These are phyloP conservation scores for Carcinoscorpius rotundicauda DNA, from an alignment of 1,140 invertebrate species.

Conservation along the genomic window DNA sequence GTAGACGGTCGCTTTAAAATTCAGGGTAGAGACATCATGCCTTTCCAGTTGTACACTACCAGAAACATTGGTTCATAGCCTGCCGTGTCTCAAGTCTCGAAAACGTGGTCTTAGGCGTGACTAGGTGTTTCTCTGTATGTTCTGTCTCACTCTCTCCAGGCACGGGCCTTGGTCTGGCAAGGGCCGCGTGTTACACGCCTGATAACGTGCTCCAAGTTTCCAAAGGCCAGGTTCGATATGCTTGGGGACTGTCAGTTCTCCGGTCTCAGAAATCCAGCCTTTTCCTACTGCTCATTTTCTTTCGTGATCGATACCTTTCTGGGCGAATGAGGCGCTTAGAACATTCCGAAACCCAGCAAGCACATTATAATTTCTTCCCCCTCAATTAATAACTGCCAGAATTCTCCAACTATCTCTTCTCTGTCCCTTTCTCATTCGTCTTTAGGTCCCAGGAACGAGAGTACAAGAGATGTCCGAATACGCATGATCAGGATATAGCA, in stretches of 20 bases:
- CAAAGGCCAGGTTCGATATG: constrained; percentile 2
- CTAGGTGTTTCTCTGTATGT: too few species aligned
- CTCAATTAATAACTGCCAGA: constrained; percentile 21
- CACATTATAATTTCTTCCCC: constrained; percentile 22
- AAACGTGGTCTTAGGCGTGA: too few species aligned
- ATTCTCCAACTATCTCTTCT: not conserved
- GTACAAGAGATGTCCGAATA: too few species aligned
- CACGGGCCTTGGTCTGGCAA: not conserved
- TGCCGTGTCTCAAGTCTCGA: too few species aligned
- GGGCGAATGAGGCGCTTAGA: constrained; percentile 21
- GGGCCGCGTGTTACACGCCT: constrained; percentile 6
- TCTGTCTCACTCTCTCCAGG: not conserved
- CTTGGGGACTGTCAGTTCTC: not conserved
- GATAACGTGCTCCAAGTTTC: constrained; percentile 5
- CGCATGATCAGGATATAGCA: too few species aligned
- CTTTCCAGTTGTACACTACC: too few species aligned
- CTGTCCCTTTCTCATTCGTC: not conserved
- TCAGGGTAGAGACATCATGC: too few species aligned
- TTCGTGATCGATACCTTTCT: constrained; percentile 18
- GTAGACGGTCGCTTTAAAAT: too few species aligned
- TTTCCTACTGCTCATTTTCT: constrained; percentile 21
- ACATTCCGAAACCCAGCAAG: constrained; percentile 18
- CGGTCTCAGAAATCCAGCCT: not conserved
- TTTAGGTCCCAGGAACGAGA: not conserved
- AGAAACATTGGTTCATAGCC: too few species aligned